Evolutionary conservation across 2,797 vertebrate species (phyloP), one percentile per base, ranked within the genome.

Genomic region (Selene dorsalis): DNA sequence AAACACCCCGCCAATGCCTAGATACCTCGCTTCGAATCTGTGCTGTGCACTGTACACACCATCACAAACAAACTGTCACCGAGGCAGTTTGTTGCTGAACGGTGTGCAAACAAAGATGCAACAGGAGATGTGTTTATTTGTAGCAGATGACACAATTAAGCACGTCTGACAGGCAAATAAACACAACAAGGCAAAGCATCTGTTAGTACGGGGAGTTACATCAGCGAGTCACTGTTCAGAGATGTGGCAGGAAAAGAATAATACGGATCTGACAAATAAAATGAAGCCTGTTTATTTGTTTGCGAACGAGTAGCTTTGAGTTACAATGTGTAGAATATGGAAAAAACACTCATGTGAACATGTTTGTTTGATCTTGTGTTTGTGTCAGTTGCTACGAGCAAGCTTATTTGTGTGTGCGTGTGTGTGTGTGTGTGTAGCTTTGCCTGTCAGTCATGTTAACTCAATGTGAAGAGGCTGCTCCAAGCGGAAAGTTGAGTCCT

Each of bases 361-460:
- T 62, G 77, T 82, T 71, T 77, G 81, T 87, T 88, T 90, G 80
- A 87, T 84, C 70, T 78, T 11, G 48, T 82, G 57, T 74, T 73
- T 79, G 52, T 39, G 45, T 32, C 67, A 61, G 82, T 84, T 85
- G 69, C 81, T 79, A 17, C 38, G 58, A 73, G 66, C 47, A 50
- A 53, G 77, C 56, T 22, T 91, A 50, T 73, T 62, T 52, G 58
- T 59, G 69, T 73, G 68, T 67, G 73, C 68, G 41, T 80, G 69
- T 77, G 57, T 16, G 74, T 45, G 22, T 64, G 73, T 18, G 56
- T 24, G 52, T 20, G 77, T 65, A 79, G 85, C 80, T 84, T 86
- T 81, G 82, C 74, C 88, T 93, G 90, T 93, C 93, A 93, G 68
- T 92, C 90, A 89, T 87, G 92, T 88, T 92, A 91, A 93, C 86